These are phyloP conservation scores for Pentamera pediparva DNA, from an alignment of 53 echinoderm and acorn worm genomes.

Conservation along the genomic window DNA sequence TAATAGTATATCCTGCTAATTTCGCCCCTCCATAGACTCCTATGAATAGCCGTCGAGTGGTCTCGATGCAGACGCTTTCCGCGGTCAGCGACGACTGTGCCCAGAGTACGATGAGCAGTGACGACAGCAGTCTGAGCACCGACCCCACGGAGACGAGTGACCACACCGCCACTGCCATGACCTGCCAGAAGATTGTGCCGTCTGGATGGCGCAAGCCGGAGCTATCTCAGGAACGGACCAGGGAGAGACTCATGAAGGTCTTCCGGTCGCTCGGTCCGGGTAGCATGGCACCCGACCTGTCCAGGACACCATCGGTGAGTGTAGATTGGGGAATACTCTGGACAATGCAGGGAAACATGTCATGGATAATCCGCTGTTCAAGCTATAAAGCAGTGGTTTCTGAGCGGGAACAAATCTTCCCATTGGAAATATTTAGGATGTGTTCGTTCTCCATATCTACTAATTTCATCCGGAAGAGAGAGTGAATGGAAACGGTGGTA, in stretches of 20 bases:
- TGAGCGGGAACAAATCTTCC: too few species aligned
- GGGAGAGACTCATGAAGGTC: slow-evolving; percentile 80
- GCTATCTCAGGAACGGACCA: slow-evolving; percentile 80
- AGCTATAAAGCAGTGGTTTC: too few species aligned
- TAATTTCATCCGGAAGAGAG: too few species aligned
- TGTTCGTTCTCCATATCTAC: too few species aligned
- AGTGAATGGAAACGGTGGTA: too few species aligned
- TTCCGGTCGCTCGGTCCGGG: slow-evolving; percentile 81
- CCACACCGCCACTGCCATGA: slow-evolving; percentile 24
- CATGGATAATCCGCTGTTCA: too few species aligned
- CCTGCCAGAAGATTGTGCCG: slow-evolving; percentile 80
- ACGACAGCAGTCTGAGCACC: slow-evolving; percentile 88
- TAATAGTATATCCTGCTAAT: too few species aligned
- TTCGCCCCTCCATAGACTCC: too few species aligned
- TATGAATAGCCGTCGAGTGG: slow-evolving; percentile 77
- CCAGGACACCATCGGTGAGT: slow-evolving; percentile 93
- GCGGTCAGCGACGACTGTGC: slow-evolving; percentile 97
- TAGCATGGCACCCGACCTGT: slow-evolving; percentile 67
- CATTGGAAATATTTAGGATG: too few species aligned
- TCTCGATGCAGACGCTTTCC: slow-evolving; percentile 82
- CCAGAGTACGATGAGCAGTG: slow-evolving; percentile 93
- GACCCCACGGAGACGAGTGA: slow-evolving; percentile 73
- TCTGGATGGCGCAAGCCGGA: slow-evolving; percentile 97
- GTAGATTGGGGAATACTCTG: too few species aligned
- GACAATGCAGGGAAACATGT: too few species aligned